A percentile compares a stretch with the other conserved stretches of the same genome.
These are phyloP conservation scores for Corythornis madagascariensis DNA, from an alignment of 2,113 vertebrate species.

Conservation along the genomic window DNA sequence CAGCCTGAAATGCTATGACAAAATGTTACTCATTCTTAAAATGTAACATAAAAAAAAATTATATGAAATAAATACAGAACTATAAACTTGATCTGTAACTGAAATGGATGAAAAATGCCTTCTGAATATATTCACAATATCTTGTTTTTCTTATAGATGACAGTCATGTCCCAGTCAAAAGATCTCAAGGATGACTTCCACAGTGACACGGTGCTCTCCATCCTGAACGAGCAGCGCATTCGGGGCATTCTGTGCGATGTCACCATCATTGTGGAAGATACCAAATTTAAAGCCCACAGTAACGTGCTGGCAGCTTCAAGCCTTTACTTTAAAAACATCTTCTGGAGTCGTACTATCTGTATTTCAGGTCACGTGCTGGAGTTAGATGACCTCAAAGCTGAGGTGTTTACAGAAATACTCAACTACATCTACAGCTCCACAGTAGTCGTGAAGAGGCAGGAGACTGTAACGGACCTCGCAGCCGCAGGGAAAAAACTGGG, in stretches of 20 bases:
- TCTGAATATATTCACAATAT: background rate
- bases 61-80: background rate
- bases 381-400: conserved; percentile 93
- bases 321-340: conserved; percentile 92
- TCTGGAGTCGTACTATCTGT: conserved; percentile 85
- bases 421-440: conserved; percentile 98
- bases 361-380: conserved; percentile 91
- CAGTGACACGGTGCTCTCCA: conserved; percentile 88
- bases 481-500: conserved; percentile 94
- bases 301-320: conserved; percentile 96
- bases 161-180: conserved; percentile 87
- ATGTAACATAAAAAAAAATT: background rate
- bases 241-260: conserved; percentile 95
- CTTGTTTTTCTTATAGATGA: conserved; percentile 82
- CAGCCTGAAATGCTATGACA: background rate
- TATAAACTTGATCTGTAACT: background rate
- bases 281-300: conserved; percentile 96
- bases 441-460: conserved; percentile 81
- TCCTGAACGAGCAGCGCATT: conserved; percentile 93
- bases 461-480: conserved; percentile 84
- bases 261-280: conserved; percentile 96
- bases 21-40: background rate
- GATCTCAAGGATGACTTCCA: conserved; percentile 91
- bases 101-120: background rate
- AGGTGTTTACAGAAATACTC: conserved; percentile 95